A percentile compares a stretch with the other conserved stretches of the same genome.
Evolutionary conservation across 2,113 vertebrate species (phyloP).

Genomic region (Seriola aureovittata): DNA sequence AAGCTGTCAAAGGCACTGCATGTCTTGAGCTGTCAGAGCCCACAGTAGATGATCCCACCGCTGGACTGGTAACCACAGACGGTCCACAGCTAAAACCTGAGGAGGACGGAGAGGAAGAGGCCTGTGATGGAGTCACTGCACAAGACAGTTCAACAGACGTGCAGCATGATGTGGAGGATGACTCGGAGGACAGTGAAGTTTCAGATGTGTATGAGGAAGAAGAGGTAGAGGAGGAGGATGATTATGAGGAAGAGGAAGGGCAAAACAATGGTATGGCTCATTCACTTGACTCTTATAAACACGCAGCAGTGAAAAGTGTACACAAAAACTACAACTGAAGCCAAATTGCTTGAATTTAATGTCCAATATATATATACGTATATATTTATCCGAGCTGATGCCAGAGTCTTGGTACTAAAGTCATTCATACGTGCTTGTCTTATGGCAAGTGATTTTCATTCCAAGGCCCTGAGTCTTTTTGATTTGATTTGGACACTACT

Average conservation of each 20-base stretch:
- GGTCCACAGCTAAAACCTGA: background rate
- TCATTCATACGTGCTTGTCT: too few species aligned
- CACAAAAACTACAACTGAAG: background rate
- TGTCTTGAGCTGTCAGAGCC: background rate
- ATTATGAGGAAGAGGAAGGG: conserved; percentile 43
- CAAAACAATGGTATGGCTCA: conserved; percentile 42
- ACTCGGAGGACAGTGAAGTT: conserved; percentile 77
- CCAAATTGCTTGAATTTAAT: background rate
- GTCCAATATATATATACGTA: background rate
- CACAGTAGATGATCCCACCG: background rate
- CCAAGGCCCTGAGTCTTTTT: too few species aligned
- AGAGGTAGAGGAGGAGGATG: conserved; percentile 65
- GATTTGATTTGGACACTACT: too few species aligned
- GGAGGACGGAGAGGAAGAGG: background rate
- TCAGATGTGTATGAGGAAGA: conserved; percentile 73
- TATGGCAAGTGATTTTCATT: too few species aligned
- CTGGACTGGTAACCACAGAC: background rate
- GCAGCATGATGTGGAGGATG: conserved; percentile 22
- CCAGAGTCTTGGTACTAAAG: background rate
- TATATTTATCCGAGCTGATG: background rate
- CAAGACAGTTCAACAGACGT: background rate
- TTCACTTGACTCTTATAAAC: background rate
- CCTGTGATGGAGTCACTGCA: background rate
- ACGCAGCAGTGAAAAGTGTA: too few species aligned
- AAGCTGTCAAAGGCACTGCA: background rate